Conservation (phyloP, 2,113 vertebrate genomes). For the Delphinapterus leucas region DNA sequence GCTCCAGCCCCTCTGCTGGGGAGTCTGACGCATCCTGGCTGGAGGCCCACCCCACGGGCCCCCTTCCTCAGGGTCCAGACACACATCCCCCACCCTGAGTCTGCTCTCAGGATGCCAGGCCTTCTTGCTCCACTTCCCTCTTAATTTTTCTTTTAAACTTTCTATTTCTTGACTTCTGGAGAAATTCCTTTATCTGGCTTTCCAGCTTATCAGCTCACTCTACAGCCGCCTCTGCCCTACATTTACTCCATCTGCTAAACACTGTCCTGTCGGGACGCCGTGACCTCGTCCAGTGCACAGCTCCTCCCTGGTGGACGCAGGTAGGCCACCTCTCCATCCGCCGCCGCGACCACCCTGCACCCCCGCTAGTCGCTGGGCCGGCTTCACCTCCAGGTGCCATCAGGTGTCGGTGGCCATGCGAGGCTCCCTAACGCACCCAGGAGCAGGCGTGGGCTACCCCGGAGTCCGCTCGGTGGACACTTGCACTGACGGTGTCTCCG, state of each 20-base stretch:
- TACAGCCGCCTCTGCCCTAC: background rate
- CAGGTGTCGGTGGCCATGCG: background rate
- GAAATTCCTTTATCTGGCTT: background rate
- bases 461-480: background rate
- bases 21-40: background rate
- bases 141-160: background rate
- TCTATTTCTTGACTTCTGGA: background rate
- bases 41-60: background rate
- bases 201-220: background rate
- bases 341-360: background rate
- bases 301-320: background rate
- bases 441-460: background rate
- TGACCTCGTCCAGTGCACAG: background rate
- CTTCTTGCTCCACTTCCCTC: background rate
- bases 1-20: no score
- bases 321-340: background rate
- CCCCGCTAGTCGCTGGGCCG: background rate
- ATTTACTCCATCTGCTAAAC: background rate
- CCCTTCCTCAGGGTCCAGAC: no score
- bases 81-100: background rate
- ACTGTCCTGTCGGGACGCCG: background rate
- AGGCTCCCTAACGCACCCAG: background rate
- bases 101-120: background rate
- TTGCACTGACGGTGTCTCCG: background rate
- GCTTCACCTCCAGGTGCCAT: background rate